phyloP scores from a whole-genome alignment of 1,140 invertebrate species.

The Drosophila malerkotliana region DNA sequence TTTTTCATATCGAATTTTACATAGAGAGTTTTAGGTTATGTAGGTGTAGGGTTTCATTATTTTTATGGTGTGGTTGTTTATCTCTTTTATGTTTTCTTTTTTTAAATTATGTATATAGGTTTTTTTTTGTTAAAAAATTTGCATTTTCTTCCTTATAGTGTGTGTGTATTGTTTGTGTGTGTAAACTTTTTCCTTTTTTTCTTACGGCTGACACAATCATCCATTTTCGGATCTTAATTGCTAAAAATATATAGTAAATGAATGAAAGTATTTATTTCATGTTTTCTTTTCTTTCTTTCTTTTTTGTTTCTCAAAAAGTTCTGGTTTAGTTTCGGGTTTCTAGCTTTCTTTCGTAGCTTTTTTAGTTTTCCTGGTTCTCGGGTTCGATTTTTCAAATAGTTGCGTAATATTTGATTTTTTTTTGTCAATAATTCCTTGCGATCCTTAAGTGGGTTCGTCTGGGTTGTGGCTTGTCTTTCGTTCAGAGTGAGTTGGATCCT shows the following conservation, averaged over 20 bases:
- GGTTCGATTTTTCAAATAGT: not conserved
- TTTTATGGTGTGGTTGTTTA: conserved; percentile 16
- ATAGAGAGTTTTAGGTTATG: conserved; percentile 39
- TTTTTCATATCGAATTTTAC: conserved; percentile 35
- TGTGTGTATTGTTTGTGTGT: conserved; percentile 22
- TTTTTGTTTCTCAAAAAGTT: conserved; percentile 10
- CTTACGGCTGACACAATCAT: conserved; percentile 54
- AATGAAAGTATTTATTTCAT: conserved; percentile 45
- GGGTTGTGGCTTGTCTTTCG: conserved; percentile 18
- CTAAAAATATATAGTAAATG: conserved; percentile 62
- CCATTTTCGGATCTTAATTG: conserved; percentile 45
- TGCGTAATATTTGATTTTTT: not conserved
- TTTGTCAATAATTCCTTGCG: not conserved
- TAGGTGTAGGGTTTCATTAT: not conserved
- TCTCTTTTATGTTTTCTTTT: conserved; percentile 33
- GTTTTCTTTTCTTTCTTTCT: not conserved
- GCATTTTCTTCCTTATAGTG: conserved; percentile 4
- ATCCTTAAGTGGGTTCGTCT: conserved; percentile 16
- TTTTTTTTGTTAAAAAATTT: conserved; percentile 15
- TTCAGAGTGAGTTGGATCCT: conserved; percentile 42
- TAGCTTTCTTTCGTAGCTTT: conserved; percentile 3
- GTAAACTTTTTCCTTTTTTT: conserved; percentile 37
- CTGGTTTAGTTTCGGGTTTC: conserved; percentile 28
- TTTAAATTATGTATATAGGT: conserved; percentile 19
- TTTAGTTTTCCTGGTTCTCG: conserved; percentile 1